These are phyloP conservation scores for Kryphioiulus occultus DNA, from an alignment of 2,888 invertebrate species.

Conservation along the genomic window DNA sequence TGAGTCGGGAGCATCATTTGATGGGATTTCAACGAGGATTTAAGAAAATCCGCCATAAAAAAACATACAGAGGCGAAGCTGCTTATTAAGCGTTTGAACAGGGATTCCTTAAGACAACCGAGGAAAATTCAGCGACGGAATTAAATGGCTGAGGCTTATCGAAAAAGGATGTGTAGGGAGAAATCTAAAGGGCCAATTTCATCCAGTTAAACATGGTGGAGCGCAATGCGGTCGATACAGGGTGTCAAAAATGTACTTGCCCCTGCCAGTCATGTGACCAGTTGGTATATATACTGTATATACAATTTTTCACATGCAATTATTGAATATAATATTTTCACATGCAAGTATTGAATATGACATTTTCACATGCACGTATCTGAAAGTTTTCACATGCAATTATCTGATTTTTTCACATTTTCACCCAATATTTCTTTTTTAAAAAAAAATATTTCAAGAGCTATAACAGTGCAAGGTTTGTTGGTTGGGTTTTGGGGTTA, in stretches of 20 bases:
- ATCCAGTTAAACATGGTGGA: background rate
- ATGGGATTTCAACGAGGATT: slow-evolving; percentile 5
- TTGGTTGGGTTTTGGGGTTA: too few species aligned
- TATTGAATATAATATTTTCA: too few species aligned
- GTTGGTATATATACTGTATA: too few species aligned
- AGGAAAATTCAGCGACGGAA: background rate
- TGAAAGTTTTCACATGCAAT: too few species aligned
- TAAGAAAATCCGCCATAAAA: background rate
- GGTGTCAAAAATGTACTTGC: background rate
- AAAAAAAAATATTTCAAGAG: too few species aligned
- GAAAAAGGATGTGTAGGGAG: background rate
- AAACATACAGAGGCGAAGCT: background rate
- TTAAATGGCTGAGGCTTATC: background rate
- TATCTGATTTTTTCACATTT: too few species aligned
- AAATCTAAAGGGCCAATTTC: slow-evolving; percentile 5
- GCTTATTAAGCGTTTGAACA: slow-evolving; percentile 5
- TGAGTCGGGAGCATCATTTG: slow-evolving; percentile 5
- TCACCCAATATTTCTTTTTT: too few species aligned
- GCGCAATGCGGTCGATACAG: background rate
- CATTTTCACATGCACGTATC: too few species aligned
- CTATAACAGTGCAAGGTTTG: too few species aligned
- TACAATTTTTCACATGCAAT: too few species aligned
- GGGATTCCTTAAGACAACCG: slow-evolving; percentile 5
- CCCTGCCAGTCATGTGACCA: too few species aligned
- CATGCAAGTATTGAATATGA: too few species aligned